Base-by-base conservation (phyloP, 2,888 invertebrate species). In the Eremobia ochroleuca region DNA sequence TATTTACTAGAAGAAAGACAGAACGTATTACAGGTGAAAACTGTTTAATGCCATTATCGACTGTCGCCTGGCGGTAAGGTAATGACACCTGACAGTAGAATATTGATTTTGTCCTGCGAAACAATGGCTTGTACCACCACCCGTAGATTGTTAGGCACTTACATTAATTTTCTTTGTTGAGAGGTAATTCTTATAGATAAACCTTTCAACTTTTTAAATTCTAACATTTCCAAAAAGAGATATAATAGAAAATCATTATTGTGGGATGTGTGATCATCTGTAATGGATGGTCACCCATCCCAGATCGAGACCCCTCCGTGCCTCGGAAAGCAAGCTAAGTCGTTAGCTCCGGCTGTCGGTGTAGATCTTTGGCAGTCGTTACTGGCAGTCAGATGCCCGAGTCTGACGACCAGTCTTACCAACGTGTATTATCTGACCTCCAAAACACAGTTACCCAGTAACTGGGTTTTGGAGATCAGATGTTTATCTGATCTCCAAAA, bases 91-190 rank as follows among this genome's bases (percentile, higher is more conserved):
- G 65, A 21, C 61, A 61, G 28, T 15, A 13, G 9, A 37, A 43
- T 78, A 82, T 78, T 73, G 83, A 75, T 83, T 78, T 75, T 37
- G 21, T 52, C 49, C 34, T 69, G 43, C 15, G 40, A 72, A 82
- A 40, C 21, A 61, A 15, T 28, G 37, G 34, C 18, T 40, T 59
- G 9, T 43, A 43, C 6, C 3, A 58, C 28, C 52, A 64, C 25
- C 37, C 28, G 58, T 59, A 43, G 49, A 25, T 43, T 37, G 25
- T 11, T 31, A 58, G 18, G 18, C 13, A 49, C 2, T 40, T 34
- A 49, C 31, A 64, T 40, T 0, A 1, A 49, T 64, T 73, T 28
- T 18, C n/a, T 64, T 37, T 40, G 28, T 49, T 52, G 9, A 52
- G 8, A 9, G 25, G 25, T 9, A 52, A 25, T 52, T 25, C 8